A percentile compares a stretch with the other conserved stretches of the same genome.
These are phyloP conservation scores for Drosophila barbarae DNA, from an alignment of 2,888 invertebrate genomes.

Conservation along the genomic window DNA sequence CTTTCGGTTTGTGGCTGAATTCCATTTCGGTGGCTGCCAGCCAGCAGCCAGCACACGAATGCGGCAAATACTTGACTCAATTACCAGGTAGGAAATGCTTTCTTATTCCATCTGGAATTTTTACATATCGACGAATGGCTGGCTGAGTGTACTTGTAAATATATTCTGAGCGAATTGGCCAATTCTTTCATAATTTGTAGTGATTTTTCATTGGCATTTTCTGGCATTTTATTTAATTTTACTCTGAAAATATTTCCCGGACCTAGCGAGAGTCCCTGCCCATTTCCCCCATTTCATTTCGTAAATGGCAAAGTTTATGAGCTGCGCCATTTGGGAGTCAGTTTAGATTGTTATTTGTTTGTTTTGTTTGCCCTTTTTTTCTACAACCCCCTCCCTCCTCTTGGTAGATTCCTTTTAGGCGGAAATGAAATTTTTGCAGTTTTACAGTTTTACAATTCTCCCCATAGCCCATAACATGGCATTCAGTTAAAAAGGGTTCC, in stretches of 20 bases:
- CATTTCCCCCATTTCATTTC: slow-evolving; percentile 14
- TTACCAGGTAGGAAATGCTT: slow-evolving; percentile 21
- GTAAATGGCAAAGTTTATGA: slow-evolving; percentile 60
- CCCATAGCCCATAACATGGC: slow-evolving; percentile 12
- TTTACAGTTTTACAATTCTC: slow-evolving; percentile 51
- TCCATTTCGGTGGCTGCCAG: slow-evolving; percentile 17
- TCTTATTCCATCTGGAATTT: slow-evolving; percentile 7
- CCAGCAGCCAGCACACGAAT: slow-evolving; percentile 11
- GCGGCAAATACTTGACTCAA: slow-evolving; percentile 29
- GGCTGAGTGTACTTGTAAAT: slow-evolving; percentile 14
- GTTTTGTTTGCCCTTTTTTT: slow-evolving; percentile 15
- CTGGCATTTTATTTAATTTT: slow-evolving; percentile 6
- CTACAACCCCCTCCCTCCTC: background rate
- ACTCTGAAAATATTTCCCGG: background rate
- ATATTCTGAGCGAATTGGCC: slow-evolving; percentile 4
- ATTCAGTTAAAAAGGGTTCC: slow-evolving; percentile 16
- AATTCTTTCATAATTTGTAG: slow-evolving; percentile 46
- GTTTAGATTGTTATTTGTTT: slow-evolving; percentile 42
- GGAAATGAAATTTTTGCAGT: slow-evolving; percentile 60
- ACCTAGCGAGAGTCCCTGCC: background rate
- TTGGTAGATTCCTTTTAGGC: slow-evolving; percentile 39
- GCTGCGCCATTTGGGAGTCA: slow-evolving; percentile 55
- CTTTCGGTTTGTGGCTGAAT: slow-evolving; percentile 23
- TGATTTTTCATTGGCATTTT: slow-evolving; percentile 31
- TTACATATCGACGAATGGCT: slow-evolving; percentile 7